Evolutionary conservation across 2,113 vertebrate species (phyloP).

Genomic region (Chamaea fasciata): DNA sequence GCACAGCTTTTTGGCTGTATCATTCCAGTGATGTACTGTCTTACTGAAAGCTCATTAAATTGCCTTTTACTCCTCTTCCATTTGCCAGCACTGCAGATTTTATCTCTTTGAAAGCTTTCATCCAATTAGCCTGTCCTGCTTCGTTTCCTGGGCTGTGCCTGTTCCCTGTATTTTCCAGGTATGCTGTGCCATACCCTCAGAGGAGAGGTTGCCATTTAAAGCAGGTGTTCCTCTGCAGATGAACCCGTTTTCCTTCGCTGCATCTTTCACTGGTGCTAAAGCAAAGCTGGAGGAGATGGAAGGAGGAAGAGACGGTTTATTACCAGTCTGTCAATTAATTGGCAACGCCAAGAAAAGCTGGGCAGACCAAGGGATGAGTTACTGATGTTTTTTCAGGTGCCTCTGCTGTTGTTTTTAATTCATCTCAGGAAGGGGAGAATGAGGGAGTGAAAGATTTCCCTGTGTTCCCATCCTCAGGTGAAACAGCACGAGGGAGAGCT

Average conservation of each 20-base stretch:
- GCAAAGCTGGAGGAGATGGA: not conserved
- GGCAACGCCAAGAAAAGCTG: not conserved
- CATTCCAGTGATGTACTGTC: not conserved
- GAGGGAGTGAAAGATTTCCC: not conserved
- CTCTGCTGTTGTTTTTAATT: not conserved
- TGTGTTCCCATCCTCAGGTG: not conserved
- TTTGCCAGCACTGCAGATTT: conserved; percentile 16
- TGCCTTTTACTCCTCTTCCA: not conserved
- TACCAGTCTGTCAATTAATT: not conserved
- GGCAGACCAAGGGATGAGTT: not conserved
- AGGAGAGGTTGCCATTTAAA: not conserved
- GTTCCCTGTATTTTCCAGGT: not conserved
- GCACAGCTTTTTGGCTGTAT: not conserved
- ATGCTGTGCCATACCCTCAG: not conserved
- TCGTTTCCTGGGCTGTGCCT: not conserved
- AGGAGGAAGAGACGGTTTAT: not conserved
- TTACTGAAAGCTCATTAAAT: conserved; percentile 24
- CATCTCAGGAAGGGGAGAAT: not conserved
- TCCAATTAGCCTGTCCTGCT: not conserved
- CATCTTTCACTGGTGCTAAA: not conserved
- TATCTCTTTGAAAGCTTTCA: conserved; percentile 2
- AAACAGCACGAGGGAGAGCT: not conserved
- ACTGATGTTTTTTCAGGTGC: not conserved
- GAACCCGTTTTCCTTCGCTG: not conserved
- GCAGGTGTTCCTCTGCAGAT: not conserved